These are phyloP conservation scores for Drosophila niveifrons DNA, from an alignment of 2,888 invertebrate genomes.

Conservation along the genomic window DNA sequence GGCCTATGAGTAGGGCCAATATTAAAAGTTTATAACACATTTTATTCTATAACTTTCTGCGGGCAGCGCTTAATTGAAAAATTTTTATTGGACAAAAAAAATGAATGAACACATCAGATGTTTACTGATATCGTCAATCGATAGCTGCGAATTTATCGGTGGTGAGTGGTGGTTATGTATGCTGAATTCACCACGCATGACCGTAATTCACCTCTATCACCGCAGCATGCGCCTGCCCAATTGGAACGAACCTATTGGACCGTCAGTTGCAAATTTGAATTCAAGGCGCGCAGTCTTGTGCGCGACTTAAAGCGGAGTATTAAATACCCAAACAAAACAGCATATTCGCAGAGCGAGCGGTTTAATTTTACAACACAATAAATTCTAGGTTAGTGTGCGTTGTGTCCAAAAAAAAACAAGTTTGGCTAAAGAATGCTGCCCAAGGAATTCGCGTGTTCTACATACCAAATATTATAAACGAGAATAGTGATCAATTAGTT, in stretches of 20 bases:
- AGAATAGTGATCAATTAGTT: constrained; percentile 9
- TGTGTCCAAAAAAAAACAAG: constrained; percentile 63
- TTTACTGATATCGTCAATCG: constrained; percentile 47
- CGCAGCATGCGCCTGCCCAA: constrained; percentile 45
- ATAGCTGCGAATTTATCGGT: constrained; percentile 26
- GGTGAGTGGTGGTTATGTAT: neutral
- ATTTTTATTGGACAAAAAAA: constrained; percentile 39
- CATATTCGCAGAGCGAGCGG: constrained; percentile 14
- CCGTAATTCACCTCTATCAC: constrained; percentile 24
- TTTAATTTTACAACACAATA: constrained; percentile 38
- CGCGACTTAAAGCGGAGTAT: constrained; percentile 30
- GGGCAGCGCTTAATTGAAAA: constrained; percentile 42
- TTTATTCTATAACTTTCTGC: constrained; percentile 20
- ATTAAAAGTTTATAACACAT: constrained; percentile 59
- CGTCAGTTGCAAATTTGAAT: constrained; percentile 59
- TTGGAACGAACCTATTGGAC: constrained; percentile 27
- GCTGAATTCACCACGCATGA: constrained; percentile 27
- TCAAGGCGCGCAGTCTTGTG: constrained; percentile 53
- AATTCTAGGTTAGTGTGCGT: constrained; percentile 69
- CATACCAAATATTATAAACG: constrained; percentile 3
- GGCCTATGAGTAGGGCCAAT: constrained; percentile 49
- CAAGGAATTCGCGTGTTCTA: constrained; percentile 30
- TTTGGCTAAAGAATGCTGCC: constrained; percentile 46
- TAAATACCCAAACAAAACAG: constrained; percentile 12
- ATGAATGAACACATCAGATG: constrained; percentile 51